Conservation (phyloP, 2,113 vertebrate genomes). For the Cavia porcellus region DNA sequence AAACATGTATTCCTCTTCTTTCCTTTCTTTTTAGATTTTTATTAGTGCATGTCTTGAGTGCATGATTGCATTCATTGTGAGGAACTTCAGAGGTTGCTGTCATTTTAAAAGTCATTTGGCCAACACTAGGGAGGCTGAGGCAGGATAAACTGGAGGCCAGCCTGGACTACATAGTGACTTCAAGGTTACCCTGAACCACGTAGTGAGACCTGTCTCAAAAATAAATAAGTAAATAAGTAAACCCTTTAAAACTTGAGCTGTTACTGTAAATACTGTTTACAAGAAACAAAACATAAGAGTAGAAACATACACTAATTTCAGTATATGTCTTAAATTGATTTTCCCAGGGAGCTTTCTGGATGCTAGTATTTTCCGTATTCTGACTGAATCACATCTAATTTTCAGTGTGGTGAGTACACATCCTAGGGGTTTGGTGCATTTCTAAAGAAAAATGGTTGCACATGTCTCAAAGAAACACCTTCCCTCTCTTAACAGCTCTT, state of each 20-base stretch:
- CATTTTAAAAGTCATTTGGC: background rate
- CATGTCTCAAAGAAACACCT: background rate
- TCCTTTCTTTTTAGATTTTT: too few species aligned
- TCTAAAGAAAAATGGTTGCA: constrained; percentile 23
- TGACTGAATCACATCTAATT: background rate
- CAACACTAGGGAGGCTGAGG: too few species aligned
- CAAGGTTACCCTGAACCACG: too few species aligned
- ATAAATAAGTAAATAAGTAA: too few species aligned
- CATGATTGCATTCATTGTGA: too few species aligned
- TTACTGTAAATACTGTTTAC: background rate
- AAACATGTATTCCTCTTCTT: too few species aligned
- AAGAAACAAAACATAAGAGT: background rate
- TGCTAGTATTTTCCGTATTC: background rate
- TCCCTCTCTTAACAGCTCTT: background rate
- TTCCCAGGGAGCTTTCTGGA: background rate
- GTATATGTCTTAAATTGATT: background rate
- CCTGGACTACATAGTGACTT: too few species aligned
- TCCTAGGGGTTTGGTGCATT: background rate
- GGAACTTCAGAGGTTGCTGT: background rate
- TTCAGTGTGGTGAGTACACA: background rate
- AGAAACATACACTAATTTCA: background rate
- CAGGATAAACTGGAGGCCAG: too few species aligned
- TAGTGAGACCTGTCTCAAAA: too few species aligned
- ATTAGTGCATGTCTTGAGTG: too few species aligned
- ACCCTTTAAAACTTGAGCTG: background rate